Evolutionary conservation across 2,888 invertebrate genomes (phyloP).

Genomic region (Resseliella maxima): DNA sequence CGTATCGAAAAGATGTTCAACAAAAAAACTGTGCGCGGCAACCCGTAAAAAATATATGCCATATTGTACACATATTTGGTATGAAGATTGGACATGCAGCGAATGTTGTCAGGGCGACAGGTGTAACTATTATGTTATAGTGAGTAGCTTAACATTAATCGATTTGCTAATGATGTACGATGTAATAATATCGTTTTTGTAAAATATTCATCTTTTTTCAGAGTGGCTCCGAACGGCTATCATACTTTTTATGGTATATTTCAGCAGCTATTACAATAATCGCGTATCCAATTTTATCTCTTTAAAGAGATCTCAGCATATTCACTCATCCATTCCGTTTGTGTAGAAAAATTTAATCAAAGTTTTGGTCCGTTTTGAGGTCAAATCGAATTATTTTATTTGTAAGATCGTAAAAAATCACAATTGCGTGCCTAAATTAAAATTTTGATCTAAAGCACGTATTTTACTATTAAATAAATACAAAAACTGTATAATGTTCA

Average conservation of each 20-base stretch:
- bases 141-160: constrained; percentile 72
- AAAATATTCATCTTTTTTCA: neutral
- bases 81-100: constrained; percentile 95
- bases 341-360: neutral
- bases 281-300: neutral
- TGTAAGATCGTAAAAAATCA: constrained; percentile 32
- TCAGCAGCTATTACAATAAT: neutral
- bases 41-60: constrained; percentile 78
- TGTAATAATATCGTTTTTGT: too few relatives aligned
- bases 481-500: neutral
- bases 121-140: constrained; percentile 94
- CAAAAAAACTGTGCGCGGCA: constrained; percentile 80
- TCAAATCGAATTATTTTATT: constrained; percentile 31
- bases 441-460: too few relatives aligned
- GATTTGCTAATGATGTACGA: neutral
- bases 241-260: constrained; percentile 5
- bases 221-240: constrained; percentile 43
- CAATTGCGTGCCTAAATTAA: constrained; percentile 19
- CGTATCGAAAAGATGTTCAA: constrained; percentile 90
- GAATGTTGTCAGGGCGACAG: constrained; percentile 96
- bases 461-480: neutral
- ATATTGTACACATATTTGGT: constrained; percentile 91
- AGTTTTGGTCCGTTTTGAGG: neutral
- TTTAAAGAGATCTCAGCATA: neutral
- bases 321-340: neutral